phyloP scores from a whole-genome alignment of 2,888 invertebrate species.

The Zaprionus obscuricornis region DNA sequence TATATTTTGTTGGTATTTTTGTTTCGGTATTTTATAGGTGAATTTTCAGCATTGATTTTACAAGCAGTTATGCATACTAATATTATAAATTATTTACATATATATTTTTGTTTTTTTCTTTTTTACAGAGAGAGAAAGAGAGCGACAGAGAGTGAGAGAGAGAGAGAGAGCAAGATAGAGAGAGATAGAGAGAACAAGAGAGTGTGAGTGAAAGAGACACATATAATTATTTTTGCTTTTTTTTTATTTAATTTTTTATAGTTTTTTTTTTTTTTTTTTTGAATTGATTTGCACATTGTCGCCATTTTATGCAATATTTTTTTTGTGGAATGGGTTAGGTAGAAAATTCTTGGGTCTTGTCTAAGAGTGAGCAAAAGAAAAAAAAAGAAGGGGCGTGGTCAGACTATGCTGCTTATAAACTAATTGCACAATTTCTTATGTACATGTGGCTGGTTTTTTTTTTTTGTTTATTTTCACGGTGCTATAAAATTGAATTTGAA shows the following conservation, averaged over 20 bases:
- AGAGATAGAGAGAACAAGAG: slow-evolving; percentile 6
- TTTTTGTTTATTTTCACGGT: too few relatives aligned
- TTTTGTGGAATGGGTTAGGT: too few relatives aligned
- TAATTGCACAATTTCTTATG: too few relatives aligned
- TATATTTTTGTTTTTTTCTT: slow-evolving; percentile 15
- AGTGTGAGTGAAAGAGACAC: slow-evolving; percentile 11
- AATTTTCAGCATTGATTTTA: slow-evolving; percentile 13
- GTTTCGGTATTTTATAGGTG: slow-evolving; percentile 2
- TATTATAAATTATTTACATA: slow-evolving; percentile 13
- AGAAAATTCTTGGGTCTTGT: too few relatives aligned
- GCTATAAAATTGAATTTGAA: too few relatives aligned
- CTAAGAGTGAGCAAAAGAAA: too few relatives aligned
- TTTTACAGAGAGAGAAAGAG: slow-evolving; percentile 14
- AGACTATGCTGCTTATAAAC: too few relatives aligned
- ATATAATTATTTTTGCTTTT: slow-evolving; percentile 4
- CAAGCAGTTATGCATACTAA: slow-evolving; percentile 59
- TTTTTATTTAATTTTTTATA: background rate
- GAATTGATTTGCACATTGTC: too few relatives aligned
- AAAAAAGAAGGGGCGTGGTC: too few relatives aligned
- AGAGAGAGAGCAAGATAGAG: too few relatives aligned
- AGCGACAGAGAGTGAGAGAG: too few relatives aligned
- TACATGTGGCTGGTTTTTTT: too few relatives aligned
- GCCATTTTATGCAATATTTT: slow-evolving; percentile 15
- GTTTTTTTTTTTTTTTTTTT: background rate
- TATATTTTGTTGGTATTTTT: background rate